Conservation (phyloP, 2,888 invertebrate genomes). For the Drosophila setosimentum region DNA sequence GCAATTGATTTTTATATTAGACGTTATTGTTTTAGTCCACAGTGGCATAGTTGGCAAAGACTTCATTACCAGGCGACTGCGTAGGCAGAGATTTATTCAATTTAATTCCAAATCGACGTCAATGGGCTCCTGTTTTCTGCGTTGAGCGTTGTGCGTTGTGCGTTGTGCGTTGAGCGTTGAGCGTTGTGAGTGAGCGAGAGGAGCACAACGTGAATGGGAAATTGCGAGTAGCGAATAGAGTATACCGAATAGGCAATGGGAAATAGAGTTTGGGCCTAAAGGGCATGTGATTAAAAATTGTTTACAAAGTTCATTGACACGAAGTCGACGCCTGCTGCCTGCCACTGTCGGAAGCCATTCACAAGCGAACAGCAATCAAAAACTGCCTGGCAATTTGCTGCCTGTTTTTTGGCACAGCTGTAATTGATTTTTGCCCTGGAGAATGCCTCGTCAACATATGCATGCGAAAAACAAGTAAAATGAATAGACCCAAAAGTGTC, state of each 20-base stretch:
- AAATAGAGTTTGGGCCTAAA: conserved; percentile 32
- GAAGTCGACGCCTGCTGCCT: conserved; percentile 11
- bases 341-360: conserved; percentile 47
- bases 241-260: conserved; percentile 17
- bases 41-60: conserved; percentile 44
- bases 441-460: conserved; percentile 10
- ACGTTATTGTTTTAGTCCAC: conserved; percentile 14
- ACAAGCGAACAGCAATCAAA: conserved; percentile 48
- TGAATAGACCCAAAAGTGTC: background rate
- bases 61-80: conserved; percentile 65
- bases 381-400: conserved; percentile 65
- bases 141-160: conserved; percentile 9
- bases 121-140: conserved; percentile 53
- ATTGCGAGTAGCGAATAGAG: background rate
- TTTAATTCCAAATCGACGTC: conserved; percentile 74
- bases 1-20: background rate
- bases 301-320: conserved; percentile 80
- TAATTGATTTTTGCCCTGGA: conserved; percentile 56
- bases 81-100: conserved; percentile 75
- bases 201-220: background rate
- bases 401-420: conserved; percentile 41
- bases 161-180: background rate
- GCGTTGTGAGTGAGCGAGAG: background rate
- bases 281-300: conserved; percentile 80
- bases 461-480: background rate